Conservation (phyloP, 37 sponge, comb jelly and placozoan genomes). For the Amphimedon queenslandica region DNA sequence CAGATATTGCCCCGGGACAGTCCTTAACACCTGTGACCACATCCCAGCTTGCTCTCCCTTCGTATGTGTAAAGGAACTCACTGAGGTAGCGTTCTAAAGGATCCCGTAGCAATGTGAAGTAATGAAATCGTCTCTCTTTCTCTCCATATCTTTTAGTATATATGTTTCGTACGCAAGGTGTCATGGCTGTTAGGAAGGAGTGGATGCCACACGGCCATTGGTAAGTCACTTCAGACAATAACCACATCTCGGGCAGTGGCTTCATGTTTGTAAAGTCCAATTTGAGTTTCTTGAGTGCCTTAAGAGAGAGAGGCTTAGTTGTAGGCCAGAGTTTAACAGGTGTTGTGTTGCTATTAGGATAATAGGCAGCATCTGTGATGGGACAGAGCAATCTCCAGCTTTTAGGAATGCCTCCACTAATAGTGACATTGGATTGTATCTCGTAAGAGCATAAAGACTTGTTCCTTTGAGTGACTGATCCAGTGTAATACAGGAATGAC, state of each 20-base stretch:
- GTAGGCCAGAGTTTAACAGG: too few species aligned
- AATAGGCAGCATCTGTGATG: too few species aligned
- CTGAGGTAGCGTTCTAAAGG: slow-evolving; percentile 79
- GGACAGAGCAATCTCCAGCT: too few species aligned
- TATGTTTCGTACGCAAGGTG: slow-evolving; percentile 50
- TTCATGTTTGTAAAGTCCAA: background rate
- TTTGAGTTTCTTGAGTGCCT: background rate
- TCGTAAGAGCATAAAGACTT: too few species aligned
- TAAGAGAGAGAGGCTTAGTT: too few species aligned
- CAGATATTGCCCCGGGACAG: slow-evolving; percentile 7
- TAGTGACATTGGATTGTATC: background rate
- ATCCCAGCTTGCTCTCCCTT: slow-evolving; percentile 81
- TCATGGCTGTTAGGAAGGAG: slow-evolving; percentile 54
- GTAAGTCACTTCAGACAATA: slow-evolving; percentile 67
- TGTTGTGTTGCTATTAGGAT: background rate
- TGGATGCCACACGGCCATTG: slow-evolving; percentile 88
- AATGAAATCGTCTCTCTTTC: slow-evolving; percentile 21
- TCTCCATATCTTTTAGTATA: background rate
- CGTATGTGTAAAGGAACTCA: slow-evolving; percentile 69
- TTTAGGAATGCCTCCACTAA: too few species aligned
- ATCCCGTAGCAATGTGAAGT: slow-evolving; percentile 58
- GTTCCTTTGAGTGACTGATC: slow-evolving; percentile 29
- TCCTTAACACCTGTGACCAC: slow-evolving; percentile 13
- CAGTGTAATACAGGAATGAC: slow-evolving; percentile 44
- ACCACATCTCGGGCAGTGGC: slow-evolving; percentile 56